These are phyloP conservation scores for Phrynosoma blainvillii DNA, from an alignment of 2,113 vertebrate species.

Conservation along the genomic window DNA sequence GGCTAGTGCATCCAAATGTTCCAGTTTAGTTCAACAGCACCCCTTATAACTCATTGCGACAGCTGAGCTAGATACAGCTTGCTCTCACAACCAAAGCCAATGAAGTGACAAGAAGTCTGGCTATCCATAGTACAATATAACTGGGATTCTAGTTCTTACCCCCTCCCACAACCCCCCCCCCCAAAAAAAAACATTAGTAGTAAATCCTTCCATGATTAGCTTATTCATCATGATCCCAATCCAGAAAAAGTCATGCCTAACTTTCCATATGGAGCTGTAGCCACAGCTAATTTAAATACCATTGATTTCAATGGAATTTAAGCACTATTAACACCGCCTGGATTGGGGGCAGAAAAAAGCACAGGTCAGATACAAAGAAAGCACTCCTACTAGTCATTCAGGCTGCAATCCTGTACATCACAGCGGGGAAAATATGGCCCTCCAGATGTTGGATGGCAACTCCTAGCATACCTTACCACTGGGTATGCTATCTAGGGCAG, in stretches of 20 bases:
- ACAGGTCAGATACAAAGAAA: not conserved
- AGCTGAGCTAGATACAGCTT: not conserved
- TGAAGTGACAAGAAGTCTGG: not conserved
- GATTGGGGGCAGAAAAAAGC: not conserved
- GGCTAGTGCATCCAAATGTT: not conserved
- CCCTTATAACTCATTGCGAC: constrained; percentile 1
- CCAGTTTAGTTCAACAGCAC: not conserved
- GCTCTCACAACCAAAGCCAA: not conserved
- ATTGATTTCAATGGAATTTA: not conserved
- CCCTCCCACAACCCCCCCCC: no score
- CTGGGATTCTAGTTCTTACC: not conserved
- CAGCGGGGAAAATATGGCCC: no score
- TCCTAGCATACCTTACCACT: no score
- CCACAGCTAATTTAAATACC: not conserved
- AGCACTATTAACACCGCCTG: not conserved
- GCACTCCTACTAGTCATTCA: not conserved
- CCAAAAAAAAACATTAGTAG: not conserved
- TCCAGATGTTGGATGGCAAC: no score
- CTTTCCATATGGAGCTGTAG: not conserved
- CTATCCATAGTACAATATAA: not conserved
- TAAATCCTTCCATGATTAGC: not conserved
- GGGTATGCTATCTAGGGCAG: no score
- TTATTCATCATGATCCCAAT: not conserved
- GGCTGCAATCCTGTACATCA: not conserved
- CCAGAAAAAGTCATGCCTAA: not conserved